A percentile compares a stretch with the other conserved stretches of the same genome.
Evolutionary conservation across 2,797 vertebrate species (phyloP).

Genomic region (Parotocinclus haroldoi): DNA sequence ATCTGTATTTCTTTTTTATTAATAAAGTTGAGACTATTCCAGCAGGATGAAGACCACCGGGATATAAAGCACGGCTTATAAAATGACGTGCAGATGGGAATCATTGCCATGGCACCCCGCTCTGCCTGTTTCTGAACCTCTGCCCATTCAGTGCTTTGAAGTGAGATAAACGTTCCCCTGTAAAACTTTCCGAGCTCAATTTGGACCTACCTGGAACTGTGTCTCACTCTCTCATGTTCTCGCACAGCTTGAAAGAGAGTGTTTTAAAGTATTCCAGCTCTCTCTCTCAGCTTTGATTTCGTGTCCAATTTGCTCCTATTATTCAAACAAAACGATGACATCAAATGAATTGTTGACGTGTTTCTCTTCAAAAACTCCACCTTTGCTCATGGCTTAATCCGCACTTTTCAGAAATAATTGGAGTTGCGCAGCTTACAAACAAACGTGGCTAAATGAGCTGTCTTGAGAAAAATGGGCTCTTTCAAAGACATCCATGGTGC

Average conservation of each 20-base stretch:
- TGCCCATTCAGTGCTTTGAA: conserved; percentile 29
- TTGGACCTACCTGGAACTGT: conserved; percentile 27
- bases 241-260: conserved; percentile 31
- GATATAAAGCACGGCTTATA: conserved; percentile 5
- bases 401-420: conserved; percentile 16
- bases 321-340: not conserved
- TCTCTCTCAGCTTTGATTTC: conserved; percentile 20
- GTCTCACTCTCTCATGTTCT: conserved; percentile 7
- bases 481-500: not conserved
- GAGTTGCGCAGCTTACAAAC: conserved; percentile 11
- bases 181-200: conserved; percentile 24
- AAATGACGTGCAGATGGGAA: conserved; percentile 25
- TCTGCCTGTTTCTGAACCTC: conserved; percentile 15
- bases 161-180: conserved; percentile 25
- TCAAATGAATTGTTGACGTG: conserved; percentile 30
- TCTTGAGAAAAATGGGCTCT: conserved; percentile 12
- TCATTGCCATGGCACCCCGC: not conserved
- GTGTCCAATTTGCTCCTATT: not conserved
- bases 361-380: conserved; percentile 9
- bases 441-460: conserved; percentile 20
- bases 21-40: conserved; percentile 1
- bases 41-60: not conserved
- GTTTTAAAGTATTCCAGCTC: conserved; percentile 5
- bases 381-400: conserved; percentile 6
- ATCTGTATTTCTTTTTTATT: not conserved